Base-by-base conservation (phyloP, 2,888 invertebrate genomes). In the Lochmaea crataegi region DNA sequence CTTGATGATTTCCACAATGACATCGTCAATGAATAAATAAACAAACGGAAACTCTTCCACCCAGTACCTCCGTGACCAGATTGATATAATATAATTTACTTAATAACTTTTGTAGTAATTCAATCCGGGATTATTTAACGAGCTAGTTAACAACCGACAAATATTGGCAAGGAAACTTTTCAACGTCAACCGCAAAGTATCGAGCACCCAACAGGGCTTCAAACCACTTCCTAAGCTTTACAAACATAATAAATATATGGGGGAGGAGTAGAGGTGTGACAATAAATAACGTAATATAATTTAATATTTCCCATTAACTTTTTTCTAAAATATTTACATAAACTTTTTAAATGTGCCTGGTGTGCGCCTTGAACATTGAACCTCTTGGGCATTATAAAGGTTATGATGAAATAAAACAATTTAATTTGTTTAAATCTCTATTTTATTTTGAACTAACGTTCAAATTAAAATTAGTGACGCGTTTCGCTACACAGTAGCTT, bases 101-200 rank as follows among this genome's bases (percentile, higher is more conserved):
- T 75, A 16, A 74, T 75, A 79, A 75, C 77, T 75, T 45, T 79
- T 69, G 79, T 78, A 74, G 82, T 80, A 83, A 83, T 78, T 77
- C 76, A 78, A 83, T 78, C 80, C 75, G 63, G 80, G 81, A 81
- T 80, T 83, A 83, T 83, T 83, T 82, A 83, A 83, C 82, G 83
- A 83, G 82, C 81, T 83, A 80, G 83, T 83, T 83, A 83, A 81
- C 82, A 82, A 81, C 81, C 82, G 82, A 82, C 81, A 82, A 83
- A 83, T 81, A 83, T 82, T 82, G 83, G 80, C 80, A 80, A 81
- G 82, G 83, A 83, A 83, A 83, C 83, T 80, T 83, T 83, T 83
- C 83, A 83, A 84, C 81, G 79, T 56, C 82, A 74, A 82, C 82
- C 81, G 74, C 80, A 80, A 70, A 81, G 75, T 78, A 78, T 79